Base-by-base conservation (phyloP, 2,113 vertebrate species). In the Hiodon tergisus region DNA sequence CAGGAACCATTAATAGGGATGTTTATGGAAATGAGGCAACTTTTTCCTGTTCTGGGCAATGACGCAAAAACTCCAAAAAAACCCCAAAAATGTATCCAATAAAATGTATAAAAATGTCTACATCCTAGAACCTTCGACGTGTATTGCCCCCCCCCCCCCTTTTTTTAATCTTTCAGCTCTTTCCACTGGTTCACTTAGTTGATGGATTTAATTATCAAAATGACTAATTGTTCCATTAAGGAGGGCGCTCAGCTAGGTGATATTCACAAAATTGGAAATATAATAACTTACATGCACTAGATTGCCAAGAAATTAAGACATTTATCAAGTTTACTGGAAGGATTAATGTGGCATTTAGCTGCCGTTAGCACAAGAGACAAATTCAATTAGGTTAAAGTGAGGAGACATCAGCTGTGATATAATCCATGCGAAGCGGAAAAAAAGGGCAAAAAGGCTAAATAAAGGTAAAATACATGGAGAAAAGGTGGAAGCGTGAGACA, bases 201-300 rank as follows among this genome's bases (percentile, higher is more conserved):
- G 92, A 86, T 94, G 92, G 93, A 96, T 96, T 95, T 94, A 95
- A 96, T 96, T 94, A 95, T 96, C 93, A 95, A 95, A 95, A 94
- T 97, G 94, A 97, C 91, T 95, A 95, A 96, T 96, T 96, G 95
- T 95, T 95, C 93, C 92, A 96, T 97, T 96, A 96, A 91, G 91
- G 88, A 90, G 89, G 93, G 93, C 89, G 90, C 86, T 90, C 90
- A 83, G 91, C 92, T 95, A 95, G 93, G 94, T 94, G 93, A 93
- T 93, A 94, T 93, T 94, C 90, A 88, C 92, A 93, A 94, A 96
- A 95, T 94, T 93, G 93, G 93, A 95, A 95, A 94, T 94, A 94
- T 94, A 95, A 94, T 94, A 96, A 95, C 93, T 94, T 94, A 95
- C 93, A 95, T 91, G 91, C 92, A 93, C 90, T 91, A 89, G 88